Percentiles rank a stretch among this genome's conserved stretches.
Conservation (phyloP, 2,888 invertebrate species). For the Amblyteles armatorius region DNA sequence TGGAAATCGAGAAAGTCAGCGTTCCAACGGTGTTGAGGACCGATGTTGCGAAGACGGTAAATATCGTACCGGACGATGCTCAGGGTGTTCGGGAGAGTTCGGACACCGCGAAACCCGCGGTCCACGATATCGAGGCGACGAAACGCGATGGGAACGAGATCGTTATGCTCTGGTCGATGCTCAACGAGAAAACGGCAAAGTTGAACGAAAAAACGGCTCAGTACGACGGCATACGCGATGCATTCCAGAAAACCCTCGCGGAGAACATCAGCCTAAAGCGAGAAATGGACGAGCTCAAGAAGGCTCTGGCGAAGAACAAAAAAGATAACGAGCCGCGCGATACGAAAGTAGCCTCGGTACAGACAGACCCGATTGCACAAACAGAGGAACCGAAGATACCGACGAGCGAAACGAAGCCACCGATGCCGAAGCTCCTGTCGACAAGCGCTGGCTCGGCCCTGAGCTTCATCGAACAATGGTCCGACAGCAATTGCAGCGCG, state of each 20-base stretch:
- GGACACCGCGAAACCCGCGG: constrained; percentile 26
- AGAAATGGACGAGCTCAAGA: constrained; percentile 71
- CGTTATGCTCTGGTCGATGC: constrained; percentile 34
- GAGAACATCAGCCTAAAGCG: constrained; percentile 78
- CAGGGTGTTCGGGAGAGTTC: constrained; percentile 23
- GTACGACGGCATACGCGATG: constrained; percentile 74
- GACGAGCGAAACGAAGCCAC: constrained; percentile 46
- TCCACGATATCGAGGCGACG: background rate
- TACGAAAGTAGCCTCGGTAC: constrained; percentile 74
- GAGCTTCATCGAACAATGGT: constrained; percentile 80
- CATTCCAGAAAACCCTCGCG: constrained; percentile 75
- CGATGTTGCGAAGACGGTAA: constrained; percentile 67
- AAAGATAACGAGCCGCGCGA: constrained; percentile 49
- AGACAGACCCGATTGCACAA: constrained; percentile 74
- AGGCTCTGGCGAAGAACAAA: constrained; percentile 65
- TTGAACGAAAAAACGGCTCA: constrained; percentile 72
- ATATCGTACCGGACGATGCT: constrained; percentile 66
- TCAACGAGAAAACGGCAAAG: constrained; percentile 70
- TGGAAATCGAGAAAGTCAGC: background rate
- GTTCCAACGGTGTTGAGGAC: constrained; percentile 62
- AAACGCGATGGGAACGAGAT: constrained; percentile 30
- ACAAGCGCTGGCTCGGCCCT: constrained; percentile 74
- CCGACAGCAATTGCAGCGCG: constrained; percentile 77
- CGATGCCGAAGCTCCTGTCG: constrained; percentile 69
- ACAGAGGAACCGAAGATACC: constrained; percentile 51